Evolutionary conservation across 2,888 invertebrate species (phyloP), one percentile per base, ranked within the genome.

Genomic region (Pteria penguin): DNA sequence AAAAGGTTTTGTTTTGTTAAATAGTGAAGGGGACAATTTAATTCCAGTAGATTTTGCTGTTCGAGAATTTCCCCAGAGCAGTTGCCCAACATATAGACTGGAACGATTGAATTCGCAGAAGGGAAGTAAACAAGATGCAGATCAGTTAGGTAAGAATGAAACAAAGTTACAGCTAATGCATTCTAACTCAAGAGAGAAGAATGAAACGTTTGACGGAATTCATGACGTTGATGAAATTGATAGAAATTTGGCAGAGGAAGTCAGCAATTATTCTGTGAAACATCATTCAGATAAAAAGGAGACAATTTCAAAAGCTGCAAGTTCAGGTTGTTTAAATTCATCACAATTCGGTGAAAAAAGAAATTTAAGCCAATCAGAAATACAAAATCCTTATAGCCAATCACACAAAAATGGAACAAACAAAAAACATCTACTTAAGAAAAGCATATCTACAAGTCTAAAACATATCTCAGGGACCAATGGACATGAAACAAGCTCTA

Each of bases 51-150:
- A 70, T 24, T 86, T 86, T 76, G 77, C 76, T 52, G 86, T 86
- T 14, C 77, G 88, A 57, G 82, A 87, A 62, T 88, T 88, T 77
- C 88, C 88, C 22, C 75, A 78, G 65, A 88, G 88, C 65, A 88
- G 88, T 55, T 81, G 81, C 69, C 81, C 69, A 27, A 55, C 33
- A 22, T 54, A 66, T 27, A 72, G 67, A 33, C 29, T 63, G 11
- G 54, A 67, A 52, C n/a, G 60, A 29, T 11, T n/a, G 31, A 14
- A 24, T 2, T 27, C 61, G 5, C 27, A 4, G 4, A 60, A 26
- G 5, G 31, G 61, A 26, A n/a, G n/a, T n/a, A n/a, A n/a, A n/a
- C n/a, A n/a, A n/a, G n/a, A 52, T n/a, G 4, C 52, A 52, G n/a
- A n/a, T n/a, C n/a, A n/a, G n/a, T n/a, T n/a, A n/a, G 52, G 2